A percentile compares a stretch with the other conserved stretches of the same genome.
Conservation (phyloP, 2,888 invertebrate species). For the Hirtodrosophila alboralis region DNA sequence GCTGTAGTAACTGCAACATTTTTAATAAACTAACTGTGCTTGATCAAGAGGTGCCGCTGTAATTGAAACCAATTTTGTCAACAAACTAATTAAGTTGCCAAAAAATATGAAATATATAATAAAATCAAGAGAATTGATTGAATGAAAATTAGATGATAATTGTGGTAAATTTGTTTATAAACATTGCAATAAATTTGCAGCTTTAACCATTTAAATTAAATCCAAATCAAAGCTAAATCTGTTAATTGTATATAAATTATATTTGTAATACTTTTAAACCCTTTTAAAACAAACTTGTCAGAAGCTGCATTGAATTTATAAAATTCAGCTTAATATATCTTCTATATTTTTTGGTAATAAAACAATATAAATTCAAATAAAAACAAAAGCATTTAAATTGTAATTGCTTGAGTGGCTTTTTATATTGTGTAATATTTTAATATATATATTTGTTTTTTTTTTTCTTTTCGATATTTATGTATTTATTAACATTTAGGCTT, state of each 20-base stretch:
- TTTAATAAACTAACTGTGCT: conserved; percentile 49
- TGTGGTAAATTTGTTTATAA: too few relatives aligned
- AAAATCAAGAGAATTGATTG: too few relatives aligned
- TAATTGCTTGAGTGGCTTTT: conserved; percentile 23
- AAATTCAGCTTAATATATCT: too few relatives aligned
- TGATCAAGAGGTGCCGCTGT: conserved; percentile 47
- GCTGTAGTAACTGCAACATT: conserved; percentile 53
- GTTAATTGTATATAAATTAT: too few relatives aligned
- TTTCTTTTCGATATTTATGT: conserved; percentile 19
- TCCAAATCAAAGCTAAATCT: too few relatives aligned
- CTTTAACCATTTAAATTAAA: too few relatives aligned
- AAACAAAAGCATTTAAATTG: conserved; percentile 21
- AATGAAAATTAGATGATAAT: too few relatives aligned
- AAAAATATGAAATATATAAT: not conserved
- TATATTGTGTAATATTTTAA: conserved; percentile 21
- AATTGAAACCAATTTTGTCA: conserved; percentile 23
- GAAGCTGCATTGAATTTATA: not conserved
- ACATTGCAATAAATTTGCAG: too few relatives aligned
- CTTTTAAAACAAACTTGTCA: not conserved
- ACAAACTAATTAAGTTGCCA: not conserved
- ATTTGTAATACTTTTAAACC: too few relatives aligned
- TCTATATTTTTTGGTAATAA: conserved; percentile 3
- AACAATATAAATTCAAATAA: not conserved
- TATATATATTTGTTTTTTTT: conserved; percentile 35
- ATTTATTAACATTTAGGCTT: conserved; percentile 61